phyloP scores from a whole-genome alignment of 1,140 invertebrate genomes.

The Cyclargus thomasi region DNA sequence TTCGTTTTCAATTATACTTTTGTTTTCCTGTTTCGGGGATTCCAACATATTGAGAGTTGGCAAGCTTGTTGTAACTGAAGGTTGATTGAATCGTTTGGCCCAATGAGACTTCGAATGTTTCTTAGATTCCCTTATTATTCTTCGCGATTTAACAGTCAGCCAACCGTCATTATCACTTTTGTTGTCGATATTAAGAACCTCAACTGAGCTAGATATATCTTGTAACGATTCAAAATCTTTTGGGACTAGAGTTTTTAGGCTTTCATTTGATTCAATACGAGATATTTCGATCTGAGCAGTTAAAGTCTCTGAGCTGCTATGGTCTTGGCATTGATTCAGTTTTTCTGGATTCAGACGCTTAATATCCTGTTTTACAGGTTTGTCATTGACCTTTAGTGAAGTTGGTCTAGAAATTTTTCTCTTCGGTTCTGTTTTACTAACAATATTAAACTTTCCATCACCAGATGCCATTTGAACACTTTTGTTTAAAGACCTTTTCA shows the following conservation, averaged over 20 bases:
- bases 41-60: constrained; percentile 78
- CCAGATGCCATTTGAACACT: constrained; percentile 47
- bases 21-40: constrained; percentile 67
- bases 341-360: constrained; percentile 40
- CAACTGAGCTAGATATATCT: constrained; percentile 77
- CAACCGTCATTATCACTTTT: constrained; percentile 78
- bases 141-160: constrained; percentile 79
- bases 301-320: constrained; percentile 75
- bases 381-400: constrained; percentile 49
- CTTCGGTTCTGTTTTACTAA: constrained; percentile 41
- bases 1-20: constrained; percentile 33
- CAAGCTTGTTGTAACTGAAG: constrained; percentile 80
- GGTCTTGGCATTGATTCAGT: constrained; percentile 53
- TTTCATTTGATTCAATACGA: constrained; percentile 69
- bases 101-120: constrained; percentile 77
- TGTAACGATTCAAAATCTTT: constrained; percentile 50
- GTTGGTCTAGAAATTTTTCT: constrained; percentile 49
- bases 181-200: constrained; percentile 72
- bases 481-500: constrained; percentile 44
- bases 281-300: constrained; percentile 70
- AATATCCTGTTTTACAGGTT: constrained; percentile 47
- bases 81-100: constrained; percentile 80
- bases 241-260: constrained; percentile 68
- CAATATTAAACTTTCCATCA: constrained; percentile 42
- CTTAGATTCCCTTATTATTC: constrained; percentile 71